Base-by-base conservation (phyloP, 2,888 invertebrate species). In the Unio delphinus region DNA sequence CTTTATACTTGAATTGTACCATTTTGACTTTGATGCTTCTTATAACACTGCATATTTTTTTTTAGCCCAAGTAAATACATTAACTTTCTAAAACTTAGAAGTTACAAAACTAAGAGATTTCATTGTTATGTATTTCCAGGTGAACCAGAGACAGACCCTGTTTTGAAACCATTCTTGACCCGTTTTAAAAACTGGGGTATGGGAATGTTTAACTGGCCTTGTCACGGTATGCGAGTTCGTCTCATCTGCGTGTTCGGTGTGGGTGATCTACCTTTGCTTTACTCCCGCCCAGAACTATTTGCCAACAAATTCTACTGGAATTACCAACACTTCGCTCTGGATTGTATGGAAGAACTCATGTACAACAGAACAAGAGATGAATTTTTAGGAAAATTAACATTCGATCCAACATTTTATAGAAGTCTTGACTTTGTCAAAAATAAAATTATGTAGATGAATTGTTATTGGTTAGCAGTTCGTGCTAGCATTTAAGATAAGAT, bases 251-350 rank as follows among this genome's bases (percentile, higher is more conserved):
- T 88, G 4, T 85, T 86, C 67, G 86, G 86, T 6, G 72, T 86
- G 1, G 82, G 80, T n/a, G 89, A 89, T 65, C 73, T 89, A 23
- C 80, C 80, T 17, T 57, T 76, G 3, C 68, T 89, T 11, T 64
- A 73, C 7, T 64, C 56, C 3, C 66, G 82, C 23, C 77, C 76
- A 8, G 83, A 89, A 60, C 66, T 89, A 23, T 87, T 89, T 67
- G 85, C 82, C 30, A 89, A 89, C 74, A 89, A 89, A 71, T 80
- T 89, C 57, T 80, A 88, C 68, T 58, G 79, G 28, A 70, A 86
- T 62, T 80, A 75, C 64, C 75, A 87, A 60, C 82, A 81, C 1
- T 75, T 80, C 17, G 78, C 87, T 3, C 79, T 79, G n/a, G 77
- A 82, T 61, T 88, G 89, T 65, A 66, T 88, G 75, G 85, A 84